Base-by-base conservation (phyloP, 2,888 invertebrate genomes). In the Herminia tarsipennalis region DNA sequence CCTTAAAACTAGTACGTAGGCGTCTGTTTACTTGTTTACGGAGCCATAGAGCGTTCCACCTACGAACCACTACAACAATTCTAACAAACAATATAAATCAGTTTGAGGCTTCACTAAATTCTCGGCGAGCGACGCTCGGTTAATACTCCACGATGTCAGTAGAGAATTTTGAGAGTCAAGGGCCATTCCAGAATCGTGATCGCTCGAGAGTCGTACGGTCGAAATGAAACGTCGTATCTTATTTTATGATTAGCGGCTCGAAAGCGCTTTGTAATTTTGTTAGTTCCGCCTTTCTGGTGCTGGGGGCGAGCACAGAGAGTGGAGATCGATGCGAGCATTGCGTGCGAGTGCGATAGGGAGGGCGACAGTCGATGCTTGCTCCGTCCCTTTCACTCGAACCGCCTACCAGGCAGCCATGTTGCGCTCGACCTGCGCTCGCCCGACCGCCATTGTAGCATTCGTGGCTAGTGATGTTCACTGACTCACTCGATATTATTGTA, bases 141-240 rank as follows among this genome's bases (percentile, higher is more conserved):
- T 85, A 83, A 86, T 87, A 81, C 83, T 84, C 80, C 67, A 78
- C 82, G 81, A 83, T 81, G 87, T 83, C 83, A 83, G 88, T 85
- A 68, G 85, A 87, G 86, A 89, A 88, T 88, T 90, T 88, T 81
- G 88, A 88, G 88, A 89, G 89, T 88, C 88, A 88, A 91, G 91
- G 88, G 87, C 89, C 87, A 89, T 90, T 89, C 88, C 83, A 76
- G 84, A 86, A 78, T 86, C 87, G 88, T 83, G 89, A 90, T 89
- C 90, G 83, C 88, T 88, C 76, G 86, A 88, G 88, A 87, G 89
- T 84, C 80, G 84, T 88, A 89, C 88, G 88, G 86, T 88, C 88
- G 88, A 89, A 90, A 91, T 91, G 91, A 90, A 91, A 91, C 91
- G 91, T 90, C 91, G 91, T 91, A 90, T 91, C 91, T 91, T 91